Conservation (phyloP, 2,888 invertebrate species). For the Bedellia somnulentella region DNA sequence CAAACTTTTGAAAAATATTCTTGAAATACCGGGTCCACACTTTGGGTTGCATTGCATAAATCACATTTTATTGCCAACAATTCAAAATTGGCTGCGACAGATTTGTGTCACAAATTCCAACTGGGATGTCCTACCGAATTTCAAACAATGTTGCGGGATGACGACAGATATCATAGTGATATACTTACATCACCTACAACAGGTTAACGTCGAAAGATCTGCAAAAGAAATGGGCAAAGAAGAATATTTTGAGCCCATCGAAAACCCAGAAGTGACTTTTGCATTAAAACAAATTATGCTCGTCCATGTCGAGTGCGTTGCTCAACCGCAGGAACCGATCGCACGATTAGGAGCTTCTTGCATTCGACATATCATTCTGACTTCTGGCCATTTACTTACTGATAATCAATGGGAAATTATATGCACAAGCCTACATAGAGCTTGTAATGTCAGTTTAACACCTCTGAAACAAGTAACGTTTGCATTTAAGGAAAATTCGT, state of each 20-base stretch:
- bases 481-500: conserved; percentile 88
- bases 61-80: conserved; percentile 86
- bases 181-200: conserved; percentile 75
- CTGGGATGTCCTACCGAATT: conserved; percentile 84
- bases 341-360: conserved; percentile 92
- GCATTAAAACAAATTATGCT: conserved; percentile 84
- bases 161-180: conserved; percentile 90
- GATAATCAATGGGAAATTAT: conserved; percentile 86
- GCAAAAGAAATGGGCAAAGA: conserved; percentile 39
- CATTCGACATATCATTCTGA: conserved; percentile 81
- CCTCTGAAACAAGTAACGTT: conserved; percentile 86
- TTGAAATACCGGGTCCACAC: conserved; percentile 80
- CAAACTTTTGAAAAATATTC: conserved; percentile 75
- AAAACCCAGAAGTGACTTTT: conserved; percentile 63
- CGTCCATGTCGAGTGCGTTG: conserved; percentile 87
- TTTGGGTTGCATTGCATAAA: conserved; percentile 93
- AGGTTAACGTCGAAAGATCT: conserved; percentile 48
- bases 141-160: conserved; percentile 93
- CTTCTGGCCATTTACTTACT: conserved; percentile 79
- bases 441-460: conserved; percentile 83
- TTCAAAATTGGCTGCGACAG: conserved; percentile 90
- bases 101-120: conserved; percentile 70
- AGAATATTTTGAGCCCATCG: conserved; percentile 53
- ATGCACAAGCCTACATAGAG: conserved; percentile 78
- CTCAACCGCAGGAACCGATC: conserved; percentile 86